Evolutionary conservation across 2,888 invertebrate species (phyloP).

Genomic region (Drosophila nr. medialis): DNA sequence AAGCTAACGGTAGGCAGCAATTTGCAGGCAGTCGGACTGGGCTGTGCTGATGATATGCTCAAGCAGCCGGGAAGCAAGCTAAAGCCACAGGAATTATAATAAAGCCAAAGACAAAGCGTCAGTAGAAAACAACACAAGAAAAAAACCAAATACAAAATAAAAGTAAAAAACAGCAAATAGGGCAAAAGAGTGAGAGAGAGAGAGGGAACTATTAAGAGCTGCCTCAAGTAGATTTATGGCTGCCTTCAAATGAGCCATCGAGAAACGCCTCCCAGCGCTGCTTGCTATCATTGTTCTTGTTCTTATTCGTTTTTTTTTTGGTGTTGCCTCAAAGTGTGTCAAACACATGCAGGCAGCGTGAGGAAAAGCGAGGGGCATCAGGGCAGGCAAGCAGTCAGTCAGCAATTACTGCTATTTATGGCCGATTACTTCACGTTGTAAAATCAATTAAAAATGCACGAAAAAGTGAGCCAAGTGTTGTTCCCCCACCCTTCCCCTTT

Average conservation of each 20-base stretch:
- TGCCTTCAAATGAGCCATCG: conserved; percentile 58
- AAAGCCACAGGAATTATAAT: conserved; percentile 47
- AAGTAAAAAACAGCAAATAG: conserved; percentile 26
- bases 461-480: conserved; percentile 50
- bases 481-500: neutral
- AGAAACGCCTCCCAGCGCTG: conserved; percentile 19
- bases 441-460: conserved; percentile 78
- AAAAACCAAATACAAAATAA: conserved; percentile 15
- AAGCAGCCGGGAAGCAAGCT: conserved; percentile 26
- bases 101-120: conserved; percentile 50
- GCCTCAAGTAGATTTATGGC: conserved; percentile 78
- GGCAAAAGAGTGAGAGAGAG: conserved; percentile 19
- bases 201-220: conserved; percentile 66
- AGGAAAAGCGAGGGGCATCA: neutral
- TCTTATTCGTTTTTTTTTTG: conserved; percentile 28
- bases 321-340: conserved; percentile 66
- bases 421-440: conserved; percentile 78
- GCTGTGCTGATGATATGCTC: conserved; percentile 30
- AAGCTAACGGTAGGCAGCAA: conserved; percentile 54
- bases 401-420: conserved; percentile 78
- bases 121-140: conserved; percentile 35
- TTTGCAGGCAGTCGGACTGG: conserved; percentile 27
- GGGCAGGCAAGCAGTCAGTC: conserved; percentile 37
- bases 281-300: conserved; percentile 42
- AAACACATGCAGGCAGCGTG: conserved; percentile 62